phyloP scores from a whole-genome alignment of 2,888 invertebrate genomes.

The Melolontha melolontha region DNA sequence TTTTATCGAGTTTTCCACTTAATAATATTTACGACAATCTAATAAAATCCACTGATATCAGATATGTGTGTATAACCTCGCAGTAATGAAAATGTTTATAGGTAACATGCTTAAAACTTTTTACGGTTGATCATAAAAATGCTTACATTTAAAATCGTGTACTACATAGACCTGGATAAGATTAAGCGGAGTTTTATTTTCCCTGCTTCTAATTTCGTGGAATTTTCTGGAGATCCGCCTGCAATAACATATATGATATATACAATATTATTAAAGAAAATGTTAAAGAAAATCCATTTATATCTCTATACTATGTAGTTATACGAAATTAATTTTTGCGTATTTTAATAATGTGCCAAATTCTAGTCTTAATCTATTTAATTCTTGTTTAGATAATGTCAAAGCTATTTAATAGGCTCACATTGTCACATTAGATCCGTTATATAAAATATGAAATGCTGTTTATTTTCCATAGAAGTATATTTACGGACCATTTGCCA shows the following conservation, averaged over 20 bases:
- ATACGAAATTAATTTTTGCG: too few relatives aligned
- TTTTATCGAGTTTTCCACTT: conserved; percentile 19
- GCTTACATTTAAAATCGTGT: conserved; percentile 51
- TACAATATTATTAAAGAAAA: conserved; percentile 5
- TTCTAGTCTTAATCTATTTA: too few relatives aligned
- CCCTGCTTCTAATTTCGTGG: conserved; percentile 10
- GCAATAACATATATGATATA: not conserved
- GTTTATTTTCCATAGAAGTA: too few relatives aligned
- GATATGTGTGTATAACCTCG: conserved; percentile 26
- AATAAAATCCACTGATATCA: conserved; percentile 13
- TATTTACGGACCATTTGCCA: too few relatives aligned
- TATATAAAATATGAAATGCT: too few relatives aligned
- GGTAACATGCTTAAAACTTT: conserved; percentile 49
- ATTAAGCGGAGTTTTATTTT: conserved; percentile 18
- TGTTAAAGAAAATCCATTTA: too few relatives aligned
- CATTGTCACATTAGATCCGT: too few relatives aligned
- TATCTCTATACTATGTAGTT: too few relatives aligned
- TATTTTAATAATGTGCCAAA: too few relatives aligned
- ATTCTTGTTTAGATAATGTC: too few relatives aligned
- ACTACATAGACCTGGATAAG: conserved; percentile 30
- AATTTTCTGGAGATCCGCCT: conserved; percentile 6
- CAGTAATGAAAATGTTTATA: conserved; percentile 51
- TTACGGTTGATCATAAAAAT: conserved; percentile 48
- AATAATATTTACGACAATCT: conserved; percentile 26
- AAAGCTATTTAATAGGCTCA: too few relatives aligned